A percentile compares a stretch with the other conserved stretches of the same genome.
Conservation (phyloP, 2,797 vertebrate genomes). For the Danio aesculapii region DNA sequence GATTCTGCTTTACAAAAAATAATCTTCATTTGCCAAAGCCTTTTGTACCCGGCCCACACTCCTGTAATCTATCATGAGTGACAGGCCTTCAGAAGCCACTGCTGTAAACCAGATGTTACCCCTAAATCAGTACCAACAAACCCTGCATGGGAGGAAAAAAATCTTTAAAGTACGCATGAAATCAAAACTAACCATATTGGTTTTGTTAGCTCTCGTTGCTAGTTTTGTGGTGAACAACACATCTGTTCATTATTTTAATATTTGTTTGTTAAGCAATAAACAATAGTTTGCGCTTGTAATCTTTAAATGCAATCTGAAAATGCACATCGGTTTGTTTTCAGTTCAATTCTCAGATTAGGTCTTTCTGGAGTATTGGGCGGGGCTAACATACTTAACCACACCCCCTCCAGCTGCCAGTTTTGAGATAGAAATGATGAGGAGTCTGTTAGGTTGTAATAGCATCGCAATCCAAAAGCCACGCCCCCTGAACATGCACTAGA, state of each 20-base stretch:
- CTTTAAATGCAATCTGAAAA: not conserved
- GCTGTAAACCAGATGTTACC: conserved; percentile 70
- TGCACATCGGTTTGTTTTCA: too few relatives aligned
- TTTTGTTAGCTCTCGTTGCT: too few relatives aligned
- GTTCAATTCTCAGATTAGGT: too few relatives aligned
- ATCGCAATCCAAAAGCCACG: too few relatives aligned
- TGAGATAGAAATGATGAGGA: too few relatives aligned
- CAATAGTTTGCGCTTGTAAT: not conserved
- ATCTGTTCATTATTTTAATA: too few relatives aligned
- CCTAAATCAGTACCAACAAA: conserved; percentile 67
- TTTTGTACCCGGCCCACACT: conserved; percentile 39
- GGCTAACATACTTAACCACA: too few relatives aligned
- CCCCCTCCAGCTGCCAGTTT: too few relatives aligned
- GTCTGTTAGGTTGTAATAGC: too few relatives aligned
- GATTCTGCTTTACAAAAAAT: not conserved
- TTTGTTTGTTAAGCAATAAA: not conserved
- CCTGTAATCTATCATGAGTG: conserved; percentile 64
- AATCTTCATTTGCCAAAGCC: conserved; percentile 55
- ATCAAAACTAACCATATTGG: not conserved
- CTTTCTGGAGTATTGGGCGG: too few relatives aligned
- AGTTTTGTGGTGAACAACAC: too few relatives aligned
- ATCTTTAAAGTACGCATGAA: not conserved
- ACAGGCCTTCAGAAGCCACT: conserved; percentile 61
- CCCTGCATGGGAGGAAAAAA: not conserved
- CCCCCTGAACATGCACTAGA: too few relatives aligned